Conservation (phyloP, 2,797 vertebrate species). For the Nasua narica region DNA sequence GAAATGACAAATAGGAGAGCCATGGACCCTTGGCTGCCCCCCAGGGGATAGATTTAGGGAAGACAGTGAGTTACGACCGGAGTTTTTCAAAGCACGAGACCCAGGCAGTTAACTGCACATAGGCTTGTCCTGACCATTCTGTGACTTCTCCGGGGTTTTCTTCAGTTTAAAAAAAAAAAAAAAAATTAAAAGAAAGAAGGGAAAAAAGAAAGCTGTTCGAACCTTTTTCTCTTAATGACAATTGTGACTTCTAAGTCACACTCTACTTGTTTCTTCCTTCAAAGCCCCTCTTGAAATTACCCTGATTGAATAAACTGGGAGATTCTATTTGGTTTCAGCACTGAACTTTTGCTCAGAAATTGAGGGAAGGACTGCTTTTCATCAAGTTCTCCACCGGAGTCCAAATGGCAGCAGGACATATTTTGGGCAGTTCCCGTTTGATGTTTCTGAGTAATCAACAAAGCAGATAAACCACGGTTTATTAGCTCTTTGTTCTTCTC, state of each 20-base stretch:
- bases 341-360: conserved; percentile 10
- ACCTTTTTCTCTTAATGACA: not conserved
- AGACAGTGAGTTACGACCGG: not conserved
- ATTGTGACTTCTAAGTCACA: not conserved
- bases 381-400: not conserved
- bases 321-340: not conserved
- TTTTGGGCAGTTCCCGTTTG: conserved; percentile 30
- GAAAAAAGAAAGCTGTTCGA: not conserved
- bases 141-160: not conserved
- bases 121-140: not conserved
- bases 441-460: conserved; percentile 46
- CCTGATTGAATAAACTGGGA: conserved; percentile 17
- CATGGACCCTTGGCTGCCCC: not conserved
- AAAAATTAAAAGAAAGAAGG: not conserved
- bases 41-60: not conserved
- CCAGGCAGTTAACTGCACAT: not conserved
- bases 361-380: conserved; percentile 49
- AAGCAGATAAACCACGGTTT: conserved; percentile 8
- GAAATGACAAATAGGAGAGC: not conserved
- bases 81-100: not conserved
- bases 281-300: not conserved
- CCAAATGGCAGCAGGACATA: conserved; percentile 44
- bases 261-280: not conserved
- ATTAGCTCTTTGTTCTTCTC: conserved; percentile 62
- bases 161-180: not conserved